Conservation (phyloP, 1,140 invertebrate genomes). For the Lasioglossum baleicum region DNA sequence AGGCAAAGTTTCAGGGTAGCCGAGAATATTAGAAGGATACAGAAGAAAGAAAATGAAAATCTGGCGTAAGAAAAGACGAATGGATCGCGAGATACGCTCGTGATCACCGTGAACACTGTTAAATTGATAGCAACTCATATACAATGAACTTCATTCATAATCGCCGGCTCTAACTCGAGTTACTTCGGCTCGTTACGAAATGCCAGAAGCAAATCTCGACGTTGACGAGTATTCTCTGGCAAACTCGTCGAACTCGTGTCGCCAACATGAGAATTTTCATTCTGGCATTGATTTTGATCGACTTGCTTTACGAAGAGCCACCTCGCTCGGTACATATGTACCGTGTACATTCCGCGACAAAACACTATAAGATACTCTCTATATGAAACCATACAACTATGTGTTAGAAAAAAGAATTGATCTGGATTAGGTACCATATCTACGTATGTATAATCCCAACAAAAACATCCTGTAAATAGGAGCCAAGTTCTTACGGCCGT, state of each 20-base stretch:
- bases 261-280: conserved; percentile 43
- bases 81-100: conserved; percentile 51
- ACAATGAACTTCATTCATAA: conserved; percentile 79
- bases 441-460: no score
- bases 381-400: no score
- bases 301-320: no score
- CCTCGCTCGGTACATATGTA: no score
- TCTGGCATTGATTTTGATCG: conserved; percentile 4
- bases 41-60: conserved; percentile 5
- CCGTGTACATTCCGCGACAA: no score
- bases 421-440: no score
- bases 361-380: no score
- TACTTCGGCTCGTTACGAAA: conserved; percentile 69
- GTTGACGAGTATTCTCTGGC: conserved; percentile 44
- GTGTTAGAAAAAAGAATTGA: no score
- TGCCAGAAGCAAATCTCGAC: conserved; percentile 61
- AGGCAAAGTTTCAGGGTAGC: no score
- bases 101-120: conserved; percentile 63
- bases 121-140: conserved; percentile 78
- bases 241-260: conserved; percentile 55
- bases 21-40: not conserved
- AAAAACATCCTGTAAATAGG: no score
- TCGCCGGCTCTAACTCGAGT: conserved; percentile 71
- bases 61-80: conserved; percentile 47
- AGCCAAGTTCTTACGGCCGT: no score